Percentiles rank a stretch among this genome's conserved stretches.
These are phyloP conservation scores for Crax fasciolata DNA, from an alignment of 2,797 vertebrate genomes.

Conservation along the genomic window DNA sequence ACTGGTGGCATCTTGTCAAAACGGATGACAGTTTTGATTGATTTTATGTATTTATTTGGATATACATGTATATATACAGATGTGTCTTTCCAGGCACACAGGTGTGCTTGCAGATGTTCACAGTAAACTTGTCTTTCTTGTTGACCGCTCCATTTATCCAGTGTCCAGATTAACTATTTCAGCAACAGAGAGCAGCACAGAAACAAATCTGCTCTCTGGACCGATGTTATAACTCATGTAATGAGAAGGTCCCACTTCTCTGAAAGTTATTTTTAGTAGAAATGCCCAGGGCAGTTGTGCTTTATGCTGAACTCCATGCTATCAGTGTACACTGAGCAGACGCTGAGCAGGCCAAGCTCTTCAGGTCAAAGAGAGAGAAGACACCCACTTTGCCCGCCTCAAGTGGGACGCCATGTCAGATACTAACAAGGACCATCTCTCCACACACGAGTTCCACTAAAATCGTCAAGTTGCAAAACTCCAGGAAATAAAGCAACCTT, in stretches of 20 bases:
- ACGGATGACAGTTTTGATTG: neutral
- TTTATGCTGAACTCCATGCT: neutral
- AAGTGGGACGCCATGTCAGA: neutral
- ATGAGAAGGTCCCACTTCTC: neutral
- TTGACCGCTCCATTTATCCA: rapidly evolving
- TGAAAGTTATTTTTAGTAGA: neutral
- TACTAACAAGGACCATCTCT: neutral
- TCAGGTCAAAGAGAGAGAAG: neutral
- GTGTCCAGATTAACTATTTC: neutral
- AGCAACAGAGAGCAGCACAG: rapidly evolving
- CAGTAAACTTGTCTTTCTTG: neutral
- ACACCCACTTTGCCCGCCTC: neutral
- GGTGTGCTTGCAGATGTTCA: neutral
- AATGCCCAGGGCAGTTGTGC: neutral
- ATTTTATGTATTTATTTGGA: neutral
- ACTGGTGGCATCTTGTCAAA: neutral
- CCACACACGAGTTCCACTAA: neutral
- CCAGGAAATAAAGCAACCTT: neutral
- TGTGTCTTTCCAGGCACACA: rapidly evolving
- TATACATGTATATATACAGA: rapidly evolving
- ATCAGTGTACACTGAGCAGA: neutral
- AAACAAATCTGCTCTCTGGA: neutral
- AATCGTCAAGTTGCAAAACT: neutral
- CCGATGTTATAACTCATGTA: rapidly evolving
- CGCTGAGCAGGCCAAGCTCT: neutral